Evolutionary conservation across 2,797 vertebrate genomes (phyloP).

Genomic region (Spondyliosoma cantharus): DNA sequence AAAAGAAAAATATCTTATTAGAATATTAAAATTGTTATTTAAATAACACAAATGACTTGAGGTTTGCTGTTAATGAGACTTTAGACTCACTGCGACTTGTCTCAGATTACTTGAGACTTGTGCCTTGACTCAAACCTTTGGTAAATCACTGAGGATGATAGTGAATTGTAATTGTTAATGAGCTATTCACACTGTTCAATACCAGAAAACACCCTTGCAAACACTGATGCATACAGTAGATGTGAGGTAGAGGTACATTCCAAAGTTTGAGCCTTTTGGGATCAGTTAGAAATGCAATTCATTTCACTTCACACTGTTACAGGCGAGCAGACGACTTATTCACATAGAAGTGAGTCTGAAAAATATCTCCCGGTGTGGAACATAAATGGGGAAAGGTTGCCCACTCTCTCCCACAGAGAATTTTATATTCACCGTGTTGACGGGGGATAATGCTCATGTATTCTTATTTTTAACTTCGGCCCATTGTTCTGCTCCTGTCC

Average conservation of each 20-base stretch:
- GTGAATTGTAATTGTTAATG: background rate
- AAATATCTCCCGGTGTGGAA: slow-evolving; percentile 17
- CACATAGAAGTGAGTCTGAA: background rate
- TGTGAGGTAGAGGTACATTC: background rate
- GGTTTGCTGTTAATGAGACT: background rate
- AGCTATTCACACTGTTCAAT: background rate
- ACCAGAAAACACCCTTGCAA: background rate
- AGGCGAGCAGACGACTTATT: background rate
- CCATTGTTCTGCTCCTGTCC: slow-evolving; percentile 8
- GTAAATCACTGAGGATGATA: background rate
- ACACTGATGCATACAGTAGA: background rate
- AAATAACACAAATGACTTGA: background rate
- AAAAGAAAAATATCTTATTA: background rate
- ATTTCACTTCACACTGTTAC: background rate
- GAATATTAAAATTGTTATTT: too few species aligned
- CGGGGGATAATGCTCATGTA: background rate
- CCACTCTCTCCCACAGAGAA: background rate
- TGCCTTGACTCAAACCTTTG: background rate
- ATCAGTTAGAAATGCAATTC: background rate
- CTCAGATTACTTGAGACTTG: background rate
- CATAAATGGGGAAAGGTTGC: background rate
- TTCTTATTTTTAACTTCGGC: slow-evolving; percentile 4
- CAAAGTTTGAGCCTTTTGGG: background rate
- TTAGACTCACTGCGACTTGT: background rate
- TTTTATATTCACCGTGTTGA: background rate